These are phyloP conservation scores for Panzeria rudis DNA, from an alignment of 2,888 invertebrate species.

Conservation along the genomic window DNA sequence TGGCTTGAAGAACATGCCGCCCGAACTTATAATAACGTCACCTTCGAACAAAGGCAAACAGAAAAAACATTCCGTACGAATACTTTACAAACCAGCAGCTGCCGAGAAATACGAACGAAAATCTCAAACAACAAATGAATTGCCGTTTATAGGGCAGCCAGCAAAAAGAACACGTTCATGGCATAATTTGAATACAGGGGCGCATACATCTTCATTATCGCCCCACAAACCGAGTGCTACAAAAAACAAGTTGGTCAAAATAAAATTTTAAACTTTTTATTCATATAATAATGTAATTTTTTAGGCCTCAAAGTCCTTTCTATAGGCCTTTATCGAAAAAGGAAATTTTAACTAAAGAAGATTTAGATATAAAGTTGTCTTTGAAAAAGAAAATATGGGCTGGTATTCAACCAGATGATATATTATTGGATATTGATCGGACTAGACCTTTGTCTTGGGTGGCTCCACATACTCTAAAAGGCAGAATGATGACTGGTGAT, in stretches of 20 bases:
- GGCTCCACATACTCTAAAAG: constrained; percentile 83
- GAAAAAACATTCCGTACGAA: constrained; percentile 28
- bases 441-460: constrained; percentile 88
- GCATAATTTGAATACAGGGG: constrained; percentile 79
- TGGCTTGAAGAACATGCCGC: constrained; percentile 82
- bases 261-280: constrained; percentile 4
- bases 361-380: constrained; percentile 87
- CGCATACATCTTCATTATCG: constrained; percentile 49
- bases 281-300: background rate
- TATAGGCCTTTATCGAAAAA: constrained; percentile 55
- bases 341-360: constrained; percentile 75
- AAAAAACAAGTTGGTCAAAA: constrained; percentile 74
- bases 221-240: constrained; percentile 73
- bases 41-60: constrained; percentile 77
- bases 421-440: constrained; percentile 53
- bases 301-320: constrained; percentile 24
- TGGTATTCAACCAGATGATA: constrained; percentile 84
- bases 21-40: constrained; percentile 84
- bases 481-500: constrained; percentile 35
- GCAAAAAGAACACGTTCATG: constrained; percentile 81
- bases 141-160: constrained; percentile 75
- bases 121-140: constrained; percentile 74
- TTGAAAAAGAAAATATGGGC: constrained; percentile 91
- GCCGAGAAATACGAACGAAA: constrained; percentile 62
- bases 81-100: constrained; percentile 26